A percentile compares a stretch with the other conserved stretches of the same genome.
Conservation (phyloP, 2,888 invertebrate genomes). For the Monochamus alternatus region DNA sequence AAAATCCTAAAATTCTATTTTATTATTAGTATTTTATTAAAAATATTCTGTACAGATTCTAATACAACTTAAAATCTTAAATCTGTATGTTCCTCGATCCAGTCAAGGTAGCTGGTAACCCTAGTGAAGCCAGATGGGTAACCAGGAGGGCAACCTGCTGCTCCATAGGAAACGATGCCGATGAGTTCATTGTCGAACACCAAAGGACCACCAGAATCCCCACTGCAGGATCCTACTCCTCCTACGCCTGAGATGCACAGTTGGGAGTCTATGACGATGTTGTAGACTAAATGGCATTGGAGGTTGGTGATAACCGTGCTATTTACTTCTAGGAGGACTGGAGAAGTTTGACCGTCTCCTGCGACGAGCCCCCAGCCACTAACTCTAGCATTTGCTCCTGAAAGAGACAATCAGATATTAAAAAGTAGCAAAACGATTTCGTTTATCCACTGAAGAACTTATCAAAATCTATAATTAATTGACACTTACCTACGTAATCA, state of each 20-base stretch:
- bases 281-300: constrained; percentile 38
- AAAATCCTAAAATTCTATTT: too few species aligned
- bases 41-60: too few species aligned
- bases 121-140: constrained; percentile 46
- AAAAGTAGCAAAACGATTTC: background rate
- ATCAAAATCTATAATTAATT: too few species aligned
- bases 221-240: constrained; percentile 44
- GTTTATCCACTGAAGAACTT: background rate
- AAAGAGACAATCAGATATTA: background rate
- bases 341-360: constrained; percentile 37
- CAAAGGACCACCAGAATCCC: constrained; percentile 53
- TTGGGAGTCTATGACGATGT: constrained; percentile 29
- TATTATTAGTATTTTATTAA: too few species aligned
- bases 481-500: constrained; percentile 7
- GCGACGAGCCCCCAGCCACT: constrained; percentile 53
- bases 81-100: constrained; percentile 38
- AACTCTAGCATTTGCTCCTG: constrained; percentile 41
- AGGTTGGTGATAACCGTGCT: constrained; percentile 44
- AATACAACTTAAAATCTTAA: constrained; percentile 4
- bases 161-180: constrained; percentile 49
- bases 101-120: constrained; percentile 44
- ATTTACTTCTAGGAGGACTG: constrained; percentile 43
- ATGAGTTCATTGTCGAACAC: constrained; percentile 41
- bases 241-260: constrained; percentile 45
- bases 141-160: constrained; percentile 36